These are phyloP conservation scores for Myrmophylax atrothorax DNA, from an alignment of 2,113 vertebrate genomes.

Conservation along the genomic window DNA sequence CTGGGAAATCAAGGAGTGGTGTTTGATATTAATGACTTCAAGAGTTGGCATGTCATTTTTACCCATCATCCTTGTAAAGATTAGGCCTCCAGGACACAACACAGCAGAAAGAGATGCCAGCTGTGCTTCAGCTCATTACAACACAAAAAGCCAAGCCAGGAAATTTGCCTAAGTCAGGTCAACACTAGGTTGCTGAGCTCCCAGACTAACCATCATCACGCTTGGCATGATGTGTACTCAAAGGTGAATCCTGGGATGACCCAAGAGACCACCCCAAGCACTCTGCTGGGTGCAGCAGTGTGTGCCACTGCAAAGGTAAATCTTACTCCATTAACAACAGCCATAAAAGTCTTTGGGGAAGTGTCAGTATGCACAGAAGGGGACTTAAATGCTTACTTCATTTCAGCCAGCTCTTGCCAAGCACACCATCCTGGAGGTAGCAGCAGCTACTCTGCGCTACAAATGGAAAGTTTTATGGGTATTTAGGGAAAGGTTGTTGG, in stretches of 20 bases:
- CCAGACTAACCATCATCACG: neutral
- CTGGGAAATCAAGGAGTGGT: neutral
- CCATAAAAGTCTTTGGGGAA: neutral
- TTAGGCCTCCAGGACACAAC: neutral
- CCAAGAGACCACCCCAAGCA: neutral
- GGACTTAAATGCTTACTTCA: neutral
- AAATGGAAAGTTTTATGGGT: conserved; percentile 54
- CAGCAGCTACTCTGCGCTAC: neutral
- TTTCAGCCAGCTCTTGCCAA: neutral
- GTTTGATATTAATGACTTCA: neutral
- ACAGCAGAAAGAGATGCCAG: neutral
- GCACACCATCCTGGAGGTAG: neutral
- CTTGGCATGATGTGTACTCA: fast-evolving
- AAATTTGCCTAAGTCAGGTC: neutral
- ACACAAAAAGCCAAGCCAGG: neutral
- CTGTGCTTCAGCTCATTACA: neutral
- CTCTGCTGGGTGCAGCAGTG: neutral
- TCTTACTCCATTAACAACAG: neutral
- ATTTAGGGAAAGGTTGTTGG: conserved; percentile 41
- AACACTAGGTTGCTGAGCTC: neutral
- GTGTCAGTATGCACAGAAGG: neutral
- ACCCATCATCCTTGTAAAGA: neutral
- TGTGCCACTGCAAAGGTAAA: neutral
- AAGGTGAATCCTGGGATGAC: neutral
- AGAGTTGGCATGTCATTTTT: neutral